Evolutionary conservation across 2,113 vertebrate species (phyloP).

Genomic region (Cyprichromis sp.): DNA sequence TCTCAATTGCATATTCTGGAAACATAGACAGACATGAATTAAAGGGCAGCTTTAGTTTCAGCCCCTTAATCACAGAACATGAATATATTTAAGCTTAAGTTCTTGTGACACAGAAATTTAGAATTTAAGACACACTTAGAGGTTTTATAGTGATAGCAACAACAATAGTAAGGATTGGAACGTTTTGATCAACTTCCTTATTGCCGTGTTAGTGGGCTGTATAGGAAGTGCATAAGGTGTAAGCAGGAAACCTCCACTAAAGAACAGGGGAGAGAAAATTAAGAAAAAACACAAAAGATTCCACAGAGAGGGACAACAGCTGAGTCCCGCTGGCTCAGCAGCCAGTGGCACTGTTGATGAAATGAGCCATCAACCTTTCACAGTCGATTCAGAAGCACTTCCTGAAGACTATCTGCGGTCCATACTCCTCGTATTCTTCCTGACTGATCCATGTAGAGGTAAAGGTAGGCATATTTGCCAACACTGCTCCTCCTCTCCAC

Average conservation of each 20-base stretch:
- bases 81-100: neutral
- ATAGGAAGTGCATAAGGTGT: neutral
- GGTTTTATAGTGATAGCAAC: neutral
- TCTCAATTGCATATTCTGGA: neutral
- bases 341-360: neutral
- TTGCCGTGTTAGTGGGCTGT: neutral
- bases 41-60: slow-evolving; percentile 14
- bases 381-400: slow-evolving; percentile 67
- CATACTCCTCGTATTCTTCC: slow-evolving; percentile 66
- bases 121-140: neutral
- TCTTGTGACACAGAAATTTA: neutral
- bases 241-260: neutral
- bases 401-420: slow-evolving; percentile 66
- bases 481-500: slow-evolving; percentile 67
- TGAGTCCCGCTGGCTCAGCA: accelerated
- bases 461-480: slow-evolving; percentile 53
- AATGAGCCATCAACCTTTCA: neutral
- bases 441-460: slow-evolving; percentile 62
- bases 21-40: neutral
- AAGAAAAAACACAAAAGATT: neutral
- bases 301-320: neutral
- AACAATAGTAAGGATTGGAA: neutral
- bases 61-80: neutral
- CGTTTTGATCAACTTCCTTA: neutral
- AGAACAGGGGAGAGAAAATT: neutral